Base-by-base conservation (phyloP, 2,888 invertebrate genomes). In the Cataglyphis livida region DNA sequence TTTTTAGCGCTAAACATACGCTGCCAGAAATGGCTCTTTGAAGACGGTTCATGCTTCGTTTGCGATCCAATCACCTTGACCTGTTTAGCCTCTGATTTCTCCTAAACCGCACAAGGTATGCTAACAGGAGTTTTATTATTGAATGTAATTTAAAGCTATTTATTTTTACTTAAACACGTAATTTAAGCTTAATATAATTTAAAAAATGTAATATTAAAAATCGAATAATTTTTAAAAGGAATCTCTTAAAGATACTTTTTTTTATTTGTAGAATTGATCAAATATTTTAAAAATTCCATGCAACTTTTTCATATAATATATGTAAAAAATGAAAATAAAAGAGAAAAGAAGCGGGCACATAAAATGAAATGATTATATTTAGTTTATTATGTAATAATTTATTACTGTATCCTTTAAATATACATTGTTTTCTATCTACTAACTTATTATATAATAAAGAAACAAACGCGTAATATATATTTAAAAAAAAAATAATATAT, bases 11-110 rank as follows among this genome's bases (percentile, higher is more conserved):
- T 73, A 59, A 59, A 73, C 41, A 44, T 41, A 25, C 15, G 7
- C 73, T 18, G 57, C 32, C 57, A 44, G 59, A 71, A 79, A 28
- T 70, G 44, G 32, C 78, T 73, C 18, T 59, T 71, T 71, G 73
- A 70, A 59, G 78, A 73, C 44, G 78, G 32, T 71, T 59, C 57
- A 78, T 59, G 78, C 78, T 59, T 59, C 44, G 35, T 79, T 44
- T 44, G 57, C 44, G 35, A 73, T 78, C 12, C 75, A 38, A 66
- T 66, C 41, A 76, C 76, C 71, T 76, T 76, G 73, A 78, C 73
- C 57, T 59, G 57, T 32, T 78, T 78, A 71, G 35, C 71, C 10
- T 70, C 18, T 59, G 78, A 78, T 78, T 44, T 78, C 71, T 70
- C 76, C 54, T 10, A 35, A 35, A 25, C 38, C 5, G 15, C n/a